Evolutionary conservation across 2,113 vertebrate genomes (phyloP).

Genomic region (Rhombomys opimus): DNA sequence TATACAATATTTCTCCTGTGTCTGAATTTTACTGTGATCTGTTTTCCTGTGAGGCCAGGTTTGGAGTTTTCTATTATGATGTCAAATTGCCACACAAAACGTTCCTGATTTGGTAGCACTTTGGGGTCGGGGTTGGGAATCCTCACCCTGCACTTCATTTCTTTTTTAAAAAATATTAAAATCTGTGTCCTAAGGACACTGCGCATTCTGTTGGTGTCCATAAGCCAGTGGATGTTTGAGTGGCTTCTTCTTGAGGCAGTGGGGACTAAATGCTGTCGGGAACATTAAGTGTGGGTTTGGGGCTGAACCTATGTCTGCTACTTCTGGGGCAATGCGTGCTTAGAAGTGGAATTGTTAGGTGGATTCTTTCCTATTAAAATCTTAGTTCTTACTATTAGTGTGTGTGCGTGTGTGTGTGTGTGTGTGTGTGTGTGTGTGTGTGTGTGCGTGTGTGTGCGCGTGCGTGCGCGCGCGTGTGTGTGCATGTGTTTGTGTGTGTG

Average conservation of each 20-base stretch:
- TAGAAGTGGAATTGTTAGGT: background rate
- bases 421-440: too few relatives aligned
- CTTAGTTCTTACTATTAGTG: background rate
- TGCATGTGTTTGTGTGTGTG: rapidly evolving
- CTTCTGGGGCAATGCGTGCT: background rate
- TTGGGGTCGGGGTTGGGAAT: background rate
- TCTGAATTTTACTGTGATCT: background rate
- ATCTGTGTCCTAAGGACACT: background rate
- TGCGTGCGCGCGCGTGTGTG: background rate
- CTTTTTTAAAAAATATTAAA: background rate
- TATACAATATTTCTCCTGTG: background rate
- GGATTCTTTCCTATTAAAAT: background rate
- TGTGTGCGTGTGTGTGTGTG: background rate
- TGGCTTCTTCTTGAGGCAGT: background rate
- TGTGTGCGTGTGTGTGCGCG: background rate
- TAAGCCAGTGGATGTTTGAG: background rate
- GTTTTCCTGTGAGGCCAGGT: background rate
- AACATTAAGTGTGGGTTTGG: background rate
- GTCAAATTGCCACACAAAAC: background rate
- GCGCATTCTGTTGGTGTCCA: background rate
- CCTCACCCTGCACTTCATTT: too few relatives aligned
- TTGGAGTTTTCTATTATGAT: background rate
- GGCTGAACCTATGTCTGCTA: background rate
- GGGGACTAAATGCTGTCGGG: background rate
- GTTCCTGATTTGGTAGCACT: background rate